phyloP scores from a whole-genome alignment of 1,140 invertebrate species.

The Drosophila ercepeae region DNA sequence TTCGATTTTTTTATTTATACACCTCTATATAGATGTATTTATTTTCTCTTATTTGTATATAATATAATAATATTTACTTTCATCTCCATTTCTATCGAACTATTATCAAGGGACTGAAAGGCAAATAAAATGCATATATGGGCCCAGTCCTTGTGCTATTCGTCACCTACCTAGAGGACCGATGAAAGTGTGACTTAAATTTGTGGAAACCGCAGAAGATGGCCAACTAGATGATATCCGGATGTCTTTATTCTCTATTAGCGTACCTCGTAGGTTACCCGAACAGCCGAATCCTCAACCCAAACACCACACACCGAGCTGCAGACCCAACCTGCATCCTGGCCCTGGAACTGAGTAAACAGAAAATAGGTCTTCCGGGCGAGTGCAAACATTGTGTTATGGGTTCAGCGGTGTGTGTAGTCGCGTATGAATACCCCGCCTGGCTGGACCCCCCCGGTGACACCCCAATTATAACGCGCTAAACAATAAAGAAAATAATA shows the following conservation, averaged over 20 bases:
- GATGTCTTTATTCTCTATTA: neutral
- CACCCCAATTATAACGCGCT: conserved; percentile 76
- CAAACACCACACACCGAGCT: neutral
- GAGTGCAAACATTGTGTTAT: conserved; percentile 49
- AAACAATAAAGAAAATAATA: conserved; percentile 82
- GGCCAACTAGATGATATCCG: neutral
- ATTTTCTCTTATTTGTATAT: no score
- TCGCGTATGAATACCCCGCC: conserved; percentile 18
- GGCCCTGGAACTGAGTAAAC: conserved; percentile 21
- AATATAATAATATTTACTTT: no score
- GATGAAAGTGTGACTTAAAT: neutral
- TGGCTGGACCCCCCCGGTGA: conserved; percentile 21
- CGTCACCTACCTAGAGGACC: no score
- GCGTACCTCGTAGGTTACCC: neutral
- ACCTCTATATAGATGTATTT: no score
- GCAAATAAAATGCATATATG: no score
- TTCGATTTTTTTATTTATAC: no score
- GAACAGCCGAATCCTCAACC: neutral
- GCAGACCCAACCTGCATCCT: conserved; percentile 4
- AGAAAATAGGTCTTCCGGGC: conserved; percentile 43
- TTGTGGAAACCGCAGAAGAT: neutral
- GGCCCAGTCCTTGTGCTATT: no score
- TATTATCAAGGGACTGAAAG: no score
- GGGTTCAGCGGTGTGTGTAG: conserved; percentile 51
- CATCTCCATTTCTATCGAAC: no score